Evolutionary conservation across 2,888 invertebrate species (phyloP), one percentile per base, ranked within the genome.

Genomic region (Acleris literana): DNA sequence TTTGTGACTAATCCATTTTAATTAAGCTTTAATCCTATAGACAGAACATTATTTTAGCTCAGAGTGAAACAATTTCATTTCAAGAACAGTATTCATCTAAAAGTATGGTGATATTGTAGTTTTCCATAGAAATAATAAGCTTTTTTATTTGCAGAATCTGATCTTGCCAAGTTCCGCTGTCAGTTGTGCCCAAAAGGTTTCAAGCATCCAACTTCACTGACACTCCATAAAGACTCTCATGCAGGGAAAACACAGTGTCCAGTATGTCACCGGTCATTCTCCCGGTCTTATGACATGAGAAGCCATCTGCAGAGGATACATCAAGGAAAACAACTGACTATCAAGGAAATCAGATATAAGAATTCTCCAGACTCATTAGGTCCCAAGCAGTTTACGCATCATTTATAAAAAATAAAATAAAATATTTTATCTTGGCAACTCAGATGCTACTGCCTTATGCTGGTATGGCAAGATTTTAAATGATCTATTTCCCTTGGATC

Each of bases 191-290:
- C 93, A 70, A 94, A 94, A 87, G 93, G 93, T 69, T 94, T 94
- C 78, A 94, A 94, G 78, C 94, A 94, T 82, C 94, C 94, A 17
- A 94, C 94, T 71, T 94, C 94, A 62, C 83, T 94, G 76, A 94
- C 94, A 64, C 86, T 94, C 59, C 94, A 94, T 77, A 94, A 93
- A 84, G 94, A 94, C 79, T 93, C 94, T 54, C 94, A 94, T 74
- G 93, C 93, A 60, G 94, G 94, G 29, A 94, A 94, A 81, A 94
- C 94, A 22, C 93, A 93, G 75, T 94, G 94, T 74, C 94, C 94
- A 11, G 93, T 94, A 60, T 94, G 94, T 74, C 93, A 92, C 71
- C 88, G 94, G 70, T 93, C 94, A 68, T 94, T 94, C 79, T 94
- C 94, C 72, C 85, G 94, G 68, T 94, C 93, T 69, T 94, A 94